phyloP scores from a whole-genome alignment of 2,797 vertebrate genomes.

The Poeciliopsis presidionis region DNA sequence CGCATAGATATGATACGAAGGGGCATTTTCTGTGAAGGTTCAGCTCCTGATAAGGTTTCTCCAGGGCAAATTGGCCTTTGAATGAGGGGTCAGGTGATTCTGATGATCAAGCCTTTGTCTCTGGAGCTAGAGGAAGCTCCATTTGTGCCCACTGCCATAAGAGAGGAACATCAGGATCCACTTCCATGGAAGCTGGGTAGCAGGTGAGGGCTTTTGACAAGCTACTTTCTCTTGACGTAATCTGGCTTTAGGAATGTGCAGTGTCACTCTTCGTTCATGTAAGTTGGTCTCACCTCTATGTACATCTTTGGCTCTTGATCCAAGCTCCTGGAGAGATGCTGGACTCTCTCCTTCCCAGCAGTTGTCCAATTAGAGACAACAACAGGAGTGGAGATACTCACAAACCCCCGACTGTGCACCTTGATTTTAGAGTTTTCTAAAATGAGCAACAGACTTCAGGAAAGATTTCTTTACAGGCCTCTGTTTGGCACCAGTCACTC shows the following conservation, averaged over 20 bases:
- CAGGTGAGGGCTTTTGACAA: background rate
- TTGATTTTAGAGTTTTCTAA: background rate
- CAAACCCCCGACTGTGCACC: too few relatives aligned
- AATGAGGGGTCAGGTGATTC: background rate
- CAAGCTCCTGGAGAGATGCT: background rate
- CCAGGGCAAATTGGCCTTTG: background rate
- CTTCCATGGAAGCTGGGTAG: background rate
- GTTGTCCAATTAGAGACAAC: background rate
- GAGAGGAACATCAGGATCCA: background rate
- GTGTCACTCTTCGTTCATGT: background rate
- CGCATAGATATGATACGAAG: background rate
- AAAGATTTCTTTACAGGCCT: background rate
- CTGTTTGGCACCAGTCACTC: background rate
- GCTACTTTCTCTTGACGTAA: background rate
- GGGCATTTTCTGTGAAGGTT: background rate
- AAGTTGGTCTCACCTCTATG: background rate
- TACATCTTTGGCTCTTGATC: background rate
- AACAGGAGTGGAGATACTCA: too few relatives aligned
- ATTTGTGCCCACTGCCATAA: background rate
- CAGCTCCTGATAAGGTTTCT: background rate
- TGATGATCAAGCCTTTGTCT: background rate
- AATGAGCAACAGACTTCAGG: background rate
- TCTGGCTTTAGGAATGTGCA: background rate
- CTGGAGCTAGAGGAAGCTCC: background rate
- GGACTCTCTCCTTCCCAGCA: background rate